Conservation (phyloP, 1,140 invertebrate species). For the Drosophila miranda region DNA sequence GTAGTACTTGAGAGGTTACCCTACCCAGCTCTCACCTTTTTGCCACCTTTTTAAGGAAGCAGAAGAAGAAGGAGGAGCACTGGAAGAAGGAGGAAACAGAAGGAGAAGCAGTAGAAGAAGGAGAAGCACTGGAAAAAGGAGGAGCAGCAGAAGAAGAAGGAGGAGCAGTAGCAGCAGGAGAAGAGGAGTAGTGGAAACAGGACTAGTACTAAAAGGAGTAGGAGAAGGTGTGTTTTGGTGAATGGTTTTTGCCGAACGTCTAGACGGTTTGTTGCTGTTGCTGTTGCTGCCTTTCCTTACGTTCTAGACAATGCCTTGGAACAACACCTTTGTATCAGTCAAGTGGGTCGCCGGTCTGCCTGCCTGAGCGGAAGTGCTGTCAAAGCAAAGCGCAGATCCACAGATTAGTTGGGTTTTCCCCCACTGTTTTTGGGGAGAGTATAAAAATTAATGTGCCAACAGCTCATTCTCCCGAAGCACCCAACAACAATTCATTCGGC, state of each 20-base stretch:
- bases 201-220: too few relatives aligned
- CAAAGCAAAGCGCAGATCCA: slow-evolving; percentile 66
- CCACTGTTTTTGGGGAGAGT: slow-evolving; percentile 1
- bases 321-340: slow-evolving; percentile 61
- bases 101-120: too few relatives aligned
- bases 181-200: too few relatives aligned
- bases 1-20: slow-evolving; percentile 7
- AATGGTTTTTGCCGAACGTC: slow-evolving; percentile 43
- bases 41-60: too few relatives aligned
- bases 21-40: too few relatives aligned
- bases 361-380: slow-evolving; percentile 52
- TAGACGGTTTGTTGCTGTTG: slow-evolving; percentile 35
- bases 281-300: background rate
- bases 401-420: slow-evolving; percentile 52
- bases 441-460: slow-evolving; percentile 68
- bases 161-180: too few relatives aligned
- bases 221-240: background rate
- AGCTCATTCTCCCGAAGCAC: slow-evolving; percentile 32
- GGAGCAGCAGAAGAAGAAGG: too few relatives aligned
- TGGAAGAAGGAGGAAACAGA: too few relatives aligned
- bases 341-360: slow-evolving; percentile 41
- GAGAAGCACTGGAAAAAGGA: too few relatives aligned
- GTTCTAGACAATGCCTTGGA: slow-evolving; percentile 33
- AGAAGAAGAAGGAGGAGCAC: too few relatives aligned
- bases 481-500: slow-evolving; percentile 64